These are phyloP conservation scores for Pelecanoides urinatrix DNA, from an alignment of 2,113 vertebrate species.

Conservation along the genomic window DNA sequence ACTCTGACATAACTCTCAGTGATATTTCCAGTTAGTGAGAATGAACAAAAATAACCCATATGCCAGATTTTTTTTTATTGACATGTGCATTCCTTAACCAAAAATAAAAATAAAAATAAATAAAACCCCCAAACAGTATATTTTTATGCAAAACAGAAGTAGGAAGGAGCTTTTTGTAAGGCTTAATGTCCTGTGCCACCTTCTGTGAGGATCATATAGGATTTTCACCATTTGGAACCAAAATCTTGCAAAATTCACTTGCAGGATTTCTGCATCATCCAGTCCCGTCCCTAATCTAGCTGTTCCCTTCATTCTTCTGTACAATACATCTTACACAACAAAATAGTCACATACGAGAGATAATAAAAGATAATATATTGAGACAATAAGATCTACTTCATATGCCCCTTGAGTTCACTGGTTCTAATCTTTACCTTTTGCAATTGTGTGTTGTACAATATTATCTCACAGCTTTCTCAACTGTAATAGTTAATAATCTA, in stretches of 20 bases:
- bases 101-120: background rate
- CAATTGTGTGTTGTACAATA: background rate
- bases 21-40: background rate
- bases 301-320: background rate
- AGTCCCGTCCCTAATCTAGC: background rate
- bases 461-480: background rate
- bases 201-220: background rate
- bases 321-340: background rate
- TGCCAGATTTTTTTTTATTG: background rate
- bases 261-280: background rate
- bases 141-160: background rate
- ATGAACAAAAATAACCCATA: background rate
- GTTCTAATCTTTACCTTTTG: background rate
- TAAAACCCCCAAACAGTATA: rapidly evolving
- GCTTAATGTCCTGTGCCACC: background rate
- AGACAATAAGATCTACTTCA: background rate
- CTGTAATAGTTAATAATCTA: background rate
- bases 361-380: background rate
- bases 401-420: background rate
- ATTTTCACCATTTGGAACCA: background rate
- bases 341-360: background rate
- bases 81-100: background rate
- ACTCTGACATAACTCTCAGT: background rate
- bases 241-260: background rate
- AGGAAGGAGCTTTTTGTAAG: background rate